phyloP scores from a whole-genome alignment of 1,140 invertebrate genomes.

The Lanistes nyassanus region DNA sequence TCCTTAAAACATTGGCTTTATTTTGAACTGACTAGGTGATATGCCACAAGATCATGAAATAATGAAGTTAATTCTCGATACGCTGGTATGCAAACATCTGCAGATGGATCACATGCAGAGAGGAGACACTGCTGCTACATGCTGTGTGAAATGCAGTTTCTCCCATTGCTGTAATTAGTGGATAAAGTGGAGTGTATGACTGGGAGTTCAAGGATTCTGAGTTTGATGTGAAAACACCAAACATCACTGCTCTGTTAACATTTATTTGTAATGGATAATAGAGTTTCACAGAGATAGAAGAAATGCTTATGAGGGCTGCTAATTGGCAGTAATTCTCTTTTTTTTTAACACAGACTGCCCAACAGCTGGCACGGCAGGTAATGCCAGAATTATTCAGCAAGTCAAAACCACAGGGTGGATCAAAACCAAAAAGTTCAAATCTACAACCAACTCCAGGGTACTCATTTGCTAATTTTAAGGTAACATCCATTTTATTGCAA shows the following conservation, averaged over 20 bases:
- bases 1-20: no score
- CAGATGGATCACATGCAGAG: not conserved
- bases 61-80: not conserved
- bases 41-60: no score
- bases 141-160: no score
- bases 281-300: not conserved
- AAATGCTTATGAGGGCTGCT: not conserved
- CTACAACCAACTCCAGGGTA: constrained; percentile 7
- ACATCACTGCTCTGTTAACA: not conserved
- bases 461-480: constrained; percentile 51
- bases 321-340: not conserved
- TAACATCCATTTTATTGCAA: constrained; percentile 1
- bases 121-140: not conserved
- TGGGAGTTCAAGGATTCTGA: no score
- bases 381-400: constrained; percentile 24
- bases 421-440: constrained; percentile 27
- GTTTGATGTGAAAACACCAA: no score
- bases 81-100: not conserved
- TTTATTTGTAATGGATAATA: not conserved
- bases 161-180: no score
- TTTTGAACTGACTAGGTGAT: no score
- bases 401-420: not conserved
- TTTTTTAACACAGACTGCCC: constrained; percentile 47
- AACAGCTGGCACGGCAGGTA: constrained; percentile 34
- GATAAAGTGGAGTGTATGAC: no score